A percentile compares a stretch with the other conserved stretches of the same genome.
Evolutionary conservation across 2,113 vertebrate genomes (phyloP).

Genomic region (Petroica traversi): DNA sequence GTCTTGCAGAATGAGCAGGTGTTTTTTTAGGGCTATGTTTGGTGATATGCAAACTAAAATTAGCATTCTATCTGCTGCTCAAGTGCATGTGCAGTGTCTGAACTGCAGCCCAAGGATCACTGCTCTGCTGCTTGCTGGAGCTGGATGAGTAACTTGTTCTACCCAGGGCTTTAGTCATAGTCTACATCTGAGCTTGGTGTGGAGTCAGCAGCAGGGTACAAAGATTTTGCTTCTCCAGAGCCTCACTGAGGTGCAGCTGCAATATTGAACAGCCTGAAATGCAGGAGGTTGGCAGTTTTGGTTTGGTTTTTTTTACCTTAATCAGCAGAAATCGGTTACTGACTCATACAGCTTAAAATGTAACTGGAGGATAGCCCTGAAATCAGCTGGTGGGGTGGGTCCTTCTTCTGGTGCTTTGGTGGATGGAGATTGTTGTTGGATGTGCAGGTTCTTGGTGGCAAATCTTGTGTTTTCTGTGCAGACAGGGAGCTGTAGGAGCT

Average conservation of each 20-base stretch:
- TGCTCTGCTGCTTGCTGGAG: neutral
- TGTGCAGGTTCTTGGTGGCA: neutral
- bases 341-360: neutral
- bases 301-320: neutral
- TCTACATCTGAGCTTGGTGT: neutral
- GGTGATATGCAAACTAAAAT: neutral
- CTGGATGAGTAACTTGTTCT: neutral
- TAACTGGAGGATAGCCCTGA: neutral
- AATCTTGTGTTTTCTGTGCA: neutral
- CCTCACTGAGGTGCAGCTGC: neutral
- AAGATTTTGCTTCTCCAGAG: neutral
- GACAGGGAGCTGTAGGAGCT: neutral
- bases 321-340: neutral
- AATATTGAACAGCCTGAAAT: neutral
- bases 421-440: neutral
- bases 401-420: neutral
- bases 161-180: neutral
- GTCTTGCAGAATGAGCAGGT: neutral
- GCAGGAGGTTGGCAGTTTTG: neutral
- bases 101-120: neutral
- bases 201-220: neutral
- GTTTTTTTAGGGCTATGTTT: neutral
- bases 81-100: neutral
- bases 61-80: neutral
- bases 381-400: neutral